Percentiles rank a stretch among this genome's conserved stretches.
phyloP scores from a whole-genome alignment of 2,888 invertebrate species.

The Ommatoiulus sabulosus region DNA sequence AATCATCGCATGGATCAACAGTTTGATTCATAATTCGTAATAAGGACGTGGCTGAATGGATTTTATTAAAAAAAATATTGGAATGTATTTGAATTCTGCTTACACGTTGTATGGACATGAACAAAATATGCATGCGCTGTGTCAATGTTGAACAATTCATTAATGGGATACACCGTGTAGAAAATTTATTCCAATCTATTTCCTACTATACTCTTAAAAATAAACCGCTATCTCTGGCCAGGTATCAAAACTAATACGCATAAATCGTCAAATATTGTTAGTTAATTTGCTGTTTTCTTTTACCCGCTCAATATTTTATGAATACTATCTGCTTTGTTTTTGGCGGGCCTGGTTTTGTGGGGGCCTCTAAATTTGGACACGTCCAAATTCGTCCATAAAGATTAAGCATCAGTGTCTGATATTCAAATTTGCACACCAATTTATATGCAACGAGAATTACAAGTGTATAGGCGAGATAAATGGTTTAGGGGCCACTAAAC shows the following conservation, averaged over 20 bases:
- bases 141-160: neutral
- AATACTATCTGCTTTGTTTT: too few species aligned
- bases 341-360: too few species aligned
- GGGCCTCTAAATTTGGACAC: too few species aligned
- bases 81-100: neutral
- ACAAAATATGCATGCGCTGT: neutral
- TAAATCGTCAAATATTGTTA: too few species aligned
- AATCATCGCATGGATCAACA: conserved; percentile 61
- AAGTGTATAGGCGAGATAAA: neutral
- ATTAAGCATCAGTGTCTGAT: too few species aligned
- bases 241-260: too few species aligned
- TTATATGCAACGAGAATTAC: neutral
- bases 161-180: too few species aligned
- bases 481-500: neutral
- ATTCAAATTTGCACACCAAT: neutral
- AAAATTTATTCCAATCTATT: too few species aligned
- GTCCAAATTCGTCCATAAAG: neutral
- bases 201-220: too few species aligned
- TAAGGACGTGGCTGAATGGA: conserved; percentile 57
- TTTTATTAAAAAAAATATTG: neutral
- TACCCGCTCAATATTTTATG: too few species aligned
- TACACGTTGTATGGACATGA: neutral
- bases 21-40: conserved; percentile 59
- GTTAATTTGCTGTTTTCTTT: too few species aligned
- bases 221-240: too few species aligned